These are phyloP conservation scores for Enteromius afrohamiltoni DNA, from an alignment of 2,797 vertebrate species.

Conservation along the genomic window DNA sequence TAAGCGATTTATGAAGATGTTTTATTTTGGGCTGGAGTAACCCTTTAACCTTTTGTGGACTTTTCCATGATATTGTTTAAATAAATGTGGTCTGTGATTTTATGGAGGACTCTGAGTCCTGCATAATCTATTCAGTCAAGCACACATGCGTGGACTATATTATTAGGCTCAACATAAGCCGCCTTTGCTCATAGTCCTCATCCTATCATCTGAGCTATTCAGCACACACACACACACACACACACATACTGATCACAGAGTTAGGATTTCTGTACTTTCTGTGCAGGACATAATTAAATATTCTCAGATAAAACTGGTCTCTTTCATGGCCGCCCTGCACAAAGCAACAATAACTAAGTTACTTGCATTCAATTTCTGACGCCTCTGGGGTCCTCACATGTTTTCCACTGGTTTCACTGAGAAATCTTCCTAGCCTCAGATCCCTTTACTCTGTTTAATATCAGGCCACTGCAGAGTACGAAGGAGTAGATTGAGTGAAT, in stretches of 20 bases:
- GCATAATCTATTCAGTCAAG: background rate
- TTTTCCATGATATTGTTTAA: background rate
- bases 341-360: slow-evolving; percentile 5
- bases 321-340: background rate
- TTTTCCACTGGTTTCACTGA: background rate
- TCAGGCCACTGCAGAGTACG: background rate
- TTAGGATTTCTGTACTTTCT: background rate
- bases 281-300: slow-evolving; percentile 13
- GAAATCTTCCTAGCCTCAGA: background rate
- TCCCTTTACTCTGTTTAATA: background rate
- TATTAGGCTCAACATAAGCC: slow-evolving; percentile 17
- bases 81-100: too few species aligned
- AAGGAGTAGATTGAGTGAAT: background rate
- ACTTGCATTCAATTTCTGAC: background rate
- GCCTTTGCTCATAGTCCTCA: background rate
- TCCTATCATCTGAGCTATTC: background rate
- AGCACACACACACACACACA: background rate
- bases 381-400: background rate
- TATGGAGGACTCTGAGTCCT: background rate
- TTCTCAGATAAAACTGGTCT: slow-evolving; percentile 4
- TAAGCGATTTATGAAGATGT: too few species aligned
- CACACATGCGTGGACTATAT: background rate
- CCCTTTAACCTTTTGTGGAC: background rate
- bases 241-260: background rate
- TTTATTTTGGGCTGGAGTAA: too few species aligned